phyloP scores from a whole-genome alignment of 2,113 vertebrate genomes.

The Hyperoodon ampullatus region DNA sequence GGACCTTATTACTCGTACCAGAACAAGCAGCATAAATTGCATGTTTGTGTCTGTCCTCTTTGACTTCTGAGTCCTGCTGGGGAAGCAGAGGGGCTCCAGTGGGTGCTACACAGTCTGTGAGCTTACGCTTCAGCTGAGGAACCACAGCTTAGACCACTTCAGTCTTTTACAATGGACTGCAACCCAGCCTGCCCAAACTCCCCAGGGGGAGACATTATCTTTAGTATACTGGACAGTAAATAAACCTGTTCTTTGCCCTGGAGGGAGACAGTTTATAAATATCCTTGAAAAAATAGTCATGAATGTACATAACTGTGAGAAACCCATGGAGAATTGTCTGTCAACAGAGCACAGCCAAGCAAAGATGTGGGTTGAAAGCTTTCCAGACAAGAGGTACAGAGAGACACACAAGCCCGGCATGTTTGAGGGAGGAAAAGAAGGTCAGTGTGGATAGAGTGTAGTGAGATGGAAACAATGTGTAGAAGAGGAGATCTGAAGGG shows the following conservation, averaged over 20 bases:
- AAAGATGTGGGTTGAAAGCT: neutral
- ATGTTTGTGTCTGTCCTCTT: neutral
- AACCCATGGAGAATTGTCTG: neutral
- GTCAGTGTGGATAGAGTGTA: neutral
- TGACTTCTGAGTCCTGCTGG: neutral
- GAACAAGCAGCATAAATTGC: neutral
- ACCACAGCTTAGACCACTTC: neutral
- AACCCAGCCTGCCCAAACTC: neutral
- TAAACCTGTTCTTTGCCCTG: neutral
- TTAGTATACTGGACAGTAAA: neutral
- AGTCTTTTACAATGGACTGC: neutral
- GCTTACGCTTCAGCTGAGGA: neutral
- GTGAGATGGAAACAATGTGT: neutral
- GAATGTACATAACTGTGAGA: neutral
- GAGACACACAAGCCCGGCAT: neutral
- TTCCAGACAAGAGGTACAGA: neutral
- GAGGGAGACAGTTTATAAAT: neutral
- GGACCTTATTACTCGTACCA: neutral
- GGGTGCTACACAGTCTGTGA: neutral
- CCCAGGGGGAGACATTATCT: neutral
- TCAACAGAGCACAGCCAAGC: neutral
- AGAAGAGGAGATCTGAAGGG: neutral
- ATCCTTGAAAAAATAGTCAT: neutral
- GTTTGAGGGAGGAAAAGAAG: neutral
- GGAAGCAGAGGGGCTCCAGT: neutral